Percentiles rank a stretch among this genome's conserved stretches.
Conservation (phyloP, 2,797 vertebrate genomes). For the Decapterus maruadsi region DNA sequence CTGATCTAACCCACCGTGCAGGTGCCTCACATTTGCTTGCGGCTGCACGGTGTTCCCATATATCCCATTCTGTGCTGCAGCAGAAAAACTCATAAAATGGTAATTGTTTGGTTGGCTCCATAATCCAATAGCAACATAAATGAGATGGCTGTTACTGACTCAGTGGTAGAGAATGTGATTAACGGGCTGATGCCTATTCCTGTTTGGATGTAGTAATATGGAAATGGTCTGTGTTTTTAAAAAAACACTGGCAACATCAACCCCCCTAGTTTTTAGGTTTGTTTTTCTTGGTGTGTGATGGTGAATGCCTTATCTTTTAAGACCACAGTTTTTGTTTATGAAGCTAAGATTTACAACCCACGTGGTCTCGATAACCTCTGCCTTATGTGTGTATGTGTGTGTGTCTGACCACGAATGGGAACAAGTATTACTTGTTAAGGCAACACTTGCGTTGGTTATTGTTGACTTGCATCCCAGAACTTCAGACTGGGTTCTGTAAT, state of each 20-base stretch:
- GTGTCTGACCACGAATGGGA: not conserved
- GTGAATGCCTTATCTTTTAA: slow-evolving; percentile 12
- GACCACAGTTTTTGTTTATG: slow-evolving; percentile 55
- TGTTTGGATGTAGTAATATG: not conserved
- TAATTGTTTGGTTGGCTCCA: too few relatives aligned
- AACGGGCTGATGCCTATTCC: slow-evolving; percentile 1
- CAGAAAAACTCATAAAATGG: not conserved
- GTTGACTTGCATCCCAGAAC: not conserved
- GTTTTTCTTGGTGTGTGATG: not conserved
- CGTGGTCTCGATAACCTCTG: slow-evolving; percentile 56
- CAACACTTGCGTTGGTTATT: not conserved
- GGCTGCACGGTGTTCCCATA: not conserved
- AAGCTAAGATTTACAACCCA: slow-evolving; percentile 58
- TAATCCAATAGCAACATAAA: too few relatives aligned
- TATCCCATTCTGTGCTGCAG: slow-evolving; percentile 9
- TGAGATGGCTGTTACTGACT: not conserved
- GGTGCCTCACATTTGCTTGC: not conserved
- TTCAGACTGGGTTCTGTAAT: not conserved
- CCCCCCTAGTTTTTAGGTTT: not conserved
- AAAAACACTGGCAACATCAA: not conserved
- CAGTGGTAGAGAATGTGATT: not conserved
- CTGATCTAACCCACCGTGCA: not conserved
- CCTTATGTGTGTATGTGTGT: slow-evolving; percentile 16
- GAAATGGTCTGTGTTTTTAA: slow-evolving; percentile 2
- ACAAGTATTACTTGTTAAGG: not conserved